Evolutionary conservation across 2,113 vertebrate genomes (phyloP).

Genomic region (Pterophyllum scalare): DNA sequence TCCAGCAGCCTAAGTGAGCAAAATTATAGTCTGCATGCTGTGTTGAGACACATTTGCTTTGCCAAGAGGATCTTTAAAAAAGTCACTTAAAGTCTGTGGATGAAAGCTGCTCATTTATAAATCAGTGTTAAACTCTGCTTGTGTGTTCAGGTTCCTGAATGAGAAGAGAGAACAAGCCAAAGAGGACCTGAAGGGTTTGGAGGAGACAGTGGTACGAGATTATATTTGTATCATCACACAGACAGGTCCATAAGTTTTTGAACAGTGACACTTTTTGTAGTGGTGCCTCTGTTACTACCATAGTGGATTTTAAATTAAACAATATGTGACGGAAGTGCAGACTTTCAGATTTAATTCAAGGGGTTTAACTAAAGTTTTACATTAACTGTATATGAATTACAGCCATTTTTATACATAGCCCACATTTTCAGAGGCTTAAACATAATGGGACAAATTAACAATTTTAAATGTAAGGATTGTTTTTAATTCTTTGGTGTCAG

Average conservation of each 20-base stretch:
- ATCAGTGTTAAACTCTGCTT: neutral
- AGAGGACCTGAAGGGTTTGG: slow-evolving; percentile 94
- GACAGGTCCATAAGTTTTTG: neutral
- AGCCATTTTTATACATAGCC: too few relatives aligned
- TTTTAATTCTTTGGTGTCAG: too few relatives aligned
- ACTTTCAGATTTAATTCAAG: neutral
- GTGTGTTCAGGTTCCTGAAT: slow-evolving; percentile 84
- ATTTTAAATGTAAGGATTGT: too few relatives aligned
- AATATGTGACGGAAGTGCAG: neutral
- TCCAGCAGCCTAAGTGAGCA: too few relatives aligned
- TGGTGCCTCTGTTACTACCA: neutral
- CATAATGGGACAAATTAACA: too few relatives aligned
- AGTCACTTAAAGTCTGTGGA: too few relatives aligned
- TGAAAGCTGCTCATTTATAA: neutral
- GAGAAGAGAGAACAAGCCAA: slow-evolving; percentile 93
- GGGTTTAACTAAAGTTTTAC: neutral
- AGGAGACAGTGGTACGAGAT: slow-evolving; percentile 92
- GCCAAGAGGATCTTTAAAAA: too few relatives aligned
- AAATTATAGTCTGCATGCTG: too few relatives aligned
- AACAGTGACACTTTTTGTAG: too few relatives aligned
- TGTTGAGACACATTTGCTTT: too few relatives aligned
- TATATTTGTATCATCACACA: neutral
- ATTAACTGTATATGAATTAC: neutral
- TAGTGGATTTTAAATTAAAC: neutral
- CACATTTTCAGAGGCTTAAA: too few relatives aligned